Conservation (phyloP, 2,888 invertebrate species). For the Chaitophorus viminalis region DNA sequence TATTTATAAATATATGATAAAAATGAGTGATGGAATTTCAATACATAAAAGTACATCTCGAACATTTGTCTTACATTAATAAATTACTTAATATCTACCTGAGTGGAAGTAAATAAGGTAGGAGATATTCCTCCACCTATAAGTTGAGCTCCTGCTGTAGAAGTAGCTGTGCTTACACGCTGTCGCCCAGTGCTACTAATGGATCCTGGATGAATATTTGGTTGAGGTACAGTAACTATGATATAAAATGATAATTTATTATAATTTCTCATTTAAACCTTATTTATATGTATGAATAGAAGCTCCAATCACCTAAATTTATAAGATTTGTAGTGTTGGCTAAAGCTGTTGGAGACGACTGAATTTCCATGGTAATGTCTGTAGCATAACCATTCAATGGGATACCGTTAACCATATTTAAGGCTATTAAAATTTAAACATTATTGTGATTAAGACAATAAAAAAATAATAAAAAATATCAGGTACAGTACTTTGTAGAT, state of each 20-base stretch:
- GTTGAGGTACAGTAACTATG: constrained; percentile 69
- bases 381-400: constrained; percentile 74
- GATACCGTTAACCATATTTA: constrained; percentile 81
- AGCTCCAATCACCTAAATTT: constrained; percentile 40
- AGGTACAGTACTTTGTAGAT: constrained; percentile 67
- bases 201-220: constrained; percentile 75
- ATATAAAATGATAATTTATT: constrained; percentile 2
- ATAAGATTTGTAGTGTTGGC: constrained; percentile 47
- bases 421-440: constrained; percentile 69
- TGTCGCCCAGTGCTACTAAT: constrained; percentile 75
- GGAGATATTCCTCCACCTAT: constrained; percentile 80
- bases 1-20: background rate
- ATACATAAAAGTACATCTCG: background rate
- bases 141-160: constrained; percentile 73
- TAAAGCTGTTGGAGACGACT: constrained; percentile 43
- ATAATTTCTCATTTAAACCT: background rate
- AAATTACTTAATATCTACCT: constrained; percentile 37
- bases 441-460: background rate
- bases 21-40: background rate
- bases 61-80: background rate
- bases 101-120: constrained; percentile 48
- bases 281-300: too few species aligned
- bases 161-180: constrained; percentile 70
- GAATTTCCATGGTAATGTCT: constrained; percentile 65
- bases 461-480: constrained; percentile 30